Evolutionary conservation across 2,888 invertebrate genomes (phyloP).

Genomic region (Noctua fimbriata): DNA sequence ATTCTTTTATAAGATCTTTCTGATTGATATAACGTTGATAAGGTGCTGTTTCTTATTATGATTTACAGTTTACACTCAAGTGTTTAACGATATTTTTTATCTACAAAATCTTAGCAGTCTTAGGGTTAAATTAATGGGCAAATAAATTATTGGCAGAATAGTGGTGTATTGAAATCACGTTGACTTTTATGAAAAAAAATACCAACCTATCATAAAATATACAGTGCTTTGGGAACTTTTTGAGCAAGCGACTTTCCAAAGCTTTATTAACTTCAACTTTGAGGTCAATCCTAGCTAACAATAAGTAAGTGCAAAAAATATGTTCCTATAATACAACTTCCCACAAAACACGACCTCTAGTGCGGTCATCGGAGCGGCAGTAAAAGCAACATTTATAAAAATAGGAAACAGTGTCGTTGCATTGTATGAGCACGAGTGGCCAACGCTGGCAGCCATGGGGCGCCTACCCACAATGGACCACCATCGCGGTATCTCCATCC

Average conservation of each 20-base stretch:
- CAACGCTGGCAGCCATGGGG: constrained; percentile 80
- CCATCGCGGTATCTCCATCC: constrained; percentile 89
- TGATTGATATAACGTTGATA: constrained; percentile 79
- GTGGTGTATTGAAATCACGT: constrained; percentile 10
- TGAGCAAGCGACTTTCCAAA: background rate
- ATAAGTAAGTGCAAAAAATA: constrained; percentile 18
- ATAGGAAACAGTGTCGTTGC: constrained; percentile 84
- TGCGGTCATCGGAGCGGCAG: constrained; percentile 85
- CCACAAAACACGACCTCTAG: constrained; percentile 84
- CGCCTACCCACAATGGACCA: constrained; percentile 87
- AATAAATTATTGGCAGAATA: constrained; percentile 40
- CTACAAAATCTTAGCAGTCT: constrained; percentile 63
- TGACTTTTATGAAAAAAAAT: background rate
- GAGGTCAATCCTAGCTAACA: constrained; percentile 1
- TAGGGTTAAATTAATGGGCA: constrained; percentile 65
- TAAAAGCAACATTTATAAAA: constrained; percentile 86
- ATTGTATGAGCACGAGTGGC: constrained; percentile 81
- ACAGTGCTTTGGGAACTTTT: background rate
- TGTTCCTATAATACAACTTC: constrained; percentile 77
- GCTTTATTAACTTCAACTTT: background rate
- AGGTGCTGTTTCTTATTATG: constrained; percentile 76
- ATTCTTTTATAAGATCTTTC: constrained; percentile 85
- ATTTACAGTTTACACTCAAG: constrained; percentile 76
- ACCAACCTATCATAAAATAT: background rate
- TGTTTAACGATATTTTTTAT: constrained; percentile 77